Base-by-base conservation (phyloP, 1,140 invertebrate species). In the Arctopsyche grandis region DNA sequence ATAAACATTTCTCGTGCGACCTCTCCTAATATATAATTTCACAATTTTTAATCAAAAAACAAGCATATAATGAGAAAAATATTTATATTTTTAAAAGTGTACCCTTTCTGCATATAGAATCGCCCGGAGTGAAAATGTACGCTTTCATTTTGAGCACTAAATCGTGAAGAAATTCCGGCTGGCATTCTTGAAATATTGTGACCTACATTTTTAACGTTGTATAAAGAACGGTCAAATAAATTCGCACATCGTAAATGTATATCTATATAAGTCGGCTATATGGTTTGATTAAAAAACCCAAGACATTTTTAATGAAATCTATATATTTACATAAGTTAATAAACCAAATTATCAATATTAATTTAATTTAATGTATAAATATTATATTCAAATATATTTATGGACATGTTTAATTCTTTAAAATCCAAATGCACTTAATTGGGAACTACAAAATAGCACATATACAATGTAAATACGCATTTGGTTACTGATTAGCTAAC, bases 1-100 rank as follows among this genome's bases (percentile, higher is more conserved):
- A 99, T 99, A 84, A 99, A 99, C 97, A 99, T 99, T 88, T 99
- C 97, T 83, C 97, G 88, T 0, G 97, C 97, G 12, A 98, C 96
- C 90, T 98, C 90, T 19, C 90, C 88, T 89, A 83, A 60, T 9
- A 52, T 14, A 52, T 3, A 3, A 52, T 52, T 52, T 14, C 10
- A 52, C 16, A 52, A 38, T 52, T 52, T 44, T 52, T 71, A 43
- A 46, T 9, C 46, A 22, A 78, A 48, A 52, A 43, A 63, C 58
- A 3, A 77, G 12, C 14, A 1, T 29, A 19, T 75, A 58, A 69
- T 38, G 7, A 78, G 76, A 0, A 78, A 79, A 38, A 44, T 38
- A 69, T 58, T 56, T 77, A 44, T 70, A 74, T 48, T 48, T 56
- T 52, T 48, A 75, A 58, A 79, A 75, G 21, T 69, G 4, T 93